Base-by-base conservation (phyloP, 1,140 invertebrate species). In the Polypedilum vanderplanki region DNA sequence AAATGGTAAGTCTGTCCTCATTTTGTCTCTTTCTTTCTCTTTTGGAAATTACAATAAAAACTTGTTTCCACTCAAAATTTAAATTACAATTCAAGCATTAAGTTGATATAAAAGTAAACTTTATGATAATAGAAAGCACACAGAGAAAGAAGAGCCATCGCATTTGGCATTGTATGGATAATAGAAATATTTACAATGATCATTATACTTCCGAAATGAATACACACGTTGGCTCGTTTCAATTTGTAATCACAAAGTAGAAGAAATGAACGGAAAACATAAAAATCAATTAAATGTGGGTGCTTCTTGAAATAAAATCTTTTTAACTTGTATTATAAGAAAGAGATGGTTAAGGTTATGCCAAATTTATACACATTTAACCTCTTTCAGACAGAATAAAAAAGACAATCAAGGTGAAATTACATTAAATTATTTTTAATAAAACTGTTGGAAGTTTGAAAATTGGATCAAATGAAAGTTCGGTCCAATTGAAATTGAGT, bases 211-310 rank as follows among this genome's bases (percentile, higher is more conserved):
- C 65, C 65, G 3, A 9, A 70, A 70, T 18, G 18, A 20, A 70
- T 20, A 70, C 9, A 70, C 65, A 70, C 65, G 46, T 70, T 70
- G n/a, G 18, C 17, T 20, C 65, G 20, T 70, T 70, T 70, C 17
- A 70, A 70, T 70, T 70, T 70, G 65, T 70, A 22, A 70, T 20
- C 65, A 22, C 7, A 15, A 57, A 57, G 15, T 15, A 15, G n/a
- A n/a, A 57, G 46, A 57, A 12, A 57, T 18, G 10, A 70, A 12
- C 15, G 17, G 65, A 18, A 70, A 70, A 18, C 65, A 70, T 70
- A 70, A 70, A 70, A 70, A 70, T 70, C 65, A 70, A 70, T 70
- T 70, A 70, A 20, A 70, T 70, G 65, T 70, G 65, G 65, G 1
- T 18, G 2, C 46, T 15, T 57, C n/a, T 57, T 57, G 65, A 70